Evolutionary conservation across 2,888 invertebrate species (phyloP).

Genomic region (Ditula angustiorana): DNA sequence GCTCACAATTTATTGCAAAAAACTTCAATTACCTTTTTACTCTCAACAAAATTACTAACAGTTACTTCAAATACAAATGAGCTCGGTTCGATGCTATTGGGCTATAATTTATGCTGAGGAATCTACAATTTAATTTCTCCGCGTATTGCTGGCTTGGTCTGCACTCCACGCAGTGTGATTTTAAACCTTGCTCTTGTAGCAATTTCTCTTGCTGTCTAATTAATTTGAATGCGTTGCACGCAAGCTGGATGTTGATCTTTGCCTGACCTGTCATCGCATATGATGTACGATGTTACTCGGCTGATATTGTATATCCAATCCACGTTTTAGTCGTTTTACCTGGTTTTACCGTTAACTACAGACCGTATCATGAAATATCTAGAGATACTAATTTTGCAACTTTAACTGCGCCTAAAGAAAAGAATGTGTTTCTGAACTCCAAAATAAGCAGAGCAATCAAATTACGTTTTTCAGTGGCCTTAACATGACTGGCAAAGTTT

Average conservation of each 20-base stretch:
- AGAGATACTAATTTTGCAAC: no score
- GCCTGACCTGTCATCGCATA: slow-evolving; percentile 14
- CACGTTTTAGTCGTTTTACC: no score
- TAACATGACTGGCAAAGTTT: no score
- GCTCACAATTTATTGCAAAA: slow-evolving; percentile 16
- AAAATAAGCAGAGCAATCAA: no score
- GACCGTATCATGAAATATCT: no score
- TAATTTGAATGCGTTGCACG: slow-evolving; percentile 10
- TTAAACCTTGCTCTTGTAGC: slow-evolving; percentile 22
- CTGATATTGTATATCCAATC: no score
- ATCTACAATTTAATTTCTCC: slow-evolving; percentile 18
- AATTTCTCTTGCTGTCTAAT: slow-evolving; percentile 7
- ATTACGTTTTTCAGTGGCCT: no score
- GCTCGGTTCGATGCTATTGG: slow-evolving; percentile 20
- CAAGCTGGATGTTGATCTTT: slow-evolving; percentile 2
- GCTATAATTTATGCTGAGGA: slow-evolving; percentile 28
- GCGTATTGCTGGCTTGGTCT: slow-evolving; percentile 10
- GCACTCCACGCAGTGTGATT: slow-evolving; percentile 9
- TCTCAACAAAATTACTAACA: slow-evolving; percentile 6
- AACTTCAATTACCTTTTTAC: slow-evolving; percentile 27
- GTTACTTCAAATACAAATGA: slow-evolving; percentile 19
- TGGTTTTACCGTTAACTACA: no score
- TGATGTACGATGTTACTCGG: background rate
- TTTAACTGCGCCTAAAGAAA: no score
- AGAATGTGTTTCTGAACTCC: no score